Evolutionary conservation across 2,113 vertebrate species (phyloP).

Genomic region (Sisor rabdophorus): DNA sequence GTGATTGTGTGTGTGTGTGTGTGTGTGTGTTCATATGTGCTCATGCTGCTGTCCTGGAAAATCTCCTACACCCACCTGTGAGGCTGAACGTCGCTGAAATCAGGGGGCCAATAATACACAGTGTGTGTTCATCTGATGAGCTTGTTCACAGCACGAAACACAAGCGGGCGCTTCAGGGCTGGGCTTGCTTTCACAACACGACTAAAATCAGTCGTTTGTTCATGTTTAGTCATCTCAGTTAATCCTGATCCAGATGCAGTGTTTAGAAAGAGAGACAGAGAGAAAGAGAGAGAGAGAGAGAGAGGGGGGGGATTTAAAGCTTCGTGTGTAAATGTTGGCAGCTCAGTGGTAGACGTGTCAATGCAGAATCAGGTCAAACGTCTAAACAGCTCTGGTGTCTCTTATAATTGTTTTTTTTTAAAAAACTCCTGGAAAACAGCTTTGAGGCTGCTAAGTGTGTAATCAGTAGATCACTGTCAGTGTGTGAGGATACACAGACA

Average conservation of each 20-base stretch:
- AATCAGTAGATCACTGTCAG: conserved; percentile 38
- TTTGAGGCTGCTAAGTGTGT: conserved; percentile 22
- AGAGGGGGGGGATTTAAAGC: neutral
- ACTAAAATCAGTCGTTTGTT: conserved; percentile 29
- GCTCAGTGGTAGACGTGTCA: neutral
- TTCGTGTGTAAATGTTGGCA: neutral
- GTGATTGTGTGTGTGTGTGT: neutral
- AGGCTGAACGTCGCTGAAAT: conserved; percentile 40
- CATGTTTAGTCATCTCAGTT: conserved; percentile 24
- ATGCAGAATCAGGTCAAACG: conserved; percentile 15
- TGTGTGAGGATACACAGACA: conserved; percentile 8
- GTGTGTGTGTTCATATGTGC: neutral
- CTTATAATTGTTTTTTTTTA: conserved; percentile 13
- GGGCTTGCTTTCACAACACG: conserved; percentile 7
- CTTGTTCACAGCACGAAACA: conserved; percentile 41
- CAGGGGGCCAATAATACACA: conserved; percentile 34
- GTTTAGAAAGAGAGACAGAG: neutral
- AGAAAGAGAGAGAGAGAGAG: neutral
- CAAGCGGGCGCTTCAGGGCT: conserved; percentile 26
- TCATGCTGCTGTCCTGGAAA: conserved; percentile 20
- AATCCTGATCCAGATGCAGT: neutral
- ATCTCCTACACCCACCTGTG: conserved; percentile 36
- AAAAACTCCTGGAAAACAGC: conserved; percentile 9
- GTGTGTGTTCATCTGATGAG: conserved; percentile 45
- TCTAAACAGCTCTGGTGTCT: conserved; percentile 4